Percentiles rank a stretch among this genome's conserved stretches.
Evolutionary conservation across 2,113 vertebrate species (phyloP).

Genomic region (Ptilorrhoa leucosticta): DNA sequence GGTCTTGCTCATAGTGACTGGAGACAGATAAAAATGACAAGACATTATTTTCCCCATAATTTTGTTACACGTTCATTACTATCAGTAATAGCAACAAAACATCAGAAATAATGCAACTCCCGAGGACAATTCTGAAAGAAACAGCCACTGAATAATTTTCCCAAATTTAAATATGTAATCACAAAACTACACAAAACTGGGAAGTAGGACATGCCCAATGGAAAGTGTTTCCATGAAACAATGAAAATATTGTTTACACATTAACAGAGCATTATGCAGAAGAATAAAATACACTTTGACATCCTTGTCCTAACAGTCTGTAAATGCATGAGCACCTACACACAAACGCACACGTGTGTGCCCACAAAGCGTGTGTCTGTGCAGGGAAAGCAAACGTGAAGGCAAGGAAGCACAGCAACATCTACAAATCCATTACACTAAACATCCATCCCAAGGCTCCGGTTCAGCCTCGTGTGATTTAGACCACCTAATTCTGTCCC

Average conservation of each 20-base stretch:
- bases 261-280: neutral
- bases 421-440: neutral
- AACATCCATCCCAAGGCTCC: neutral
- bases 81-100: neutral
- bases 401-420: neutral
- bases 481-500: neutral
- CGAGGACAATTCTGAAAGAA: neutral
- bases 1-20: slow-evolving; percentile 95
- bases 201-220: neutral
- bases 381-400: neutral
- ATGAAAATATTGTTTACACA: neutral
- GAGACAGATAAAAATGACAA: slow-evolving; percentile 36
- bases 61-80: neutral
- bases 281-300: neutral
- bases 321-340: rapidly evolving
- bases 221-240: neutral
- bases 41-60: neutral
- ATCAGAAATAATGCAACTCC: neutral
- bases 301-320: neutral
- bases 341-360: rapidly evolving
- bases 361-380: neutral
- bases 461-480: neutral
- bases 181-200: neutral
- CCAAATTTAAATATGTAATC: neutral
- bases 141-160: neutral